These are phyloP conservation scores for Trididemnum miniatum DNA, from an alignment of 23 tunicate genomes.

Conservation along the genomic window DNA sequence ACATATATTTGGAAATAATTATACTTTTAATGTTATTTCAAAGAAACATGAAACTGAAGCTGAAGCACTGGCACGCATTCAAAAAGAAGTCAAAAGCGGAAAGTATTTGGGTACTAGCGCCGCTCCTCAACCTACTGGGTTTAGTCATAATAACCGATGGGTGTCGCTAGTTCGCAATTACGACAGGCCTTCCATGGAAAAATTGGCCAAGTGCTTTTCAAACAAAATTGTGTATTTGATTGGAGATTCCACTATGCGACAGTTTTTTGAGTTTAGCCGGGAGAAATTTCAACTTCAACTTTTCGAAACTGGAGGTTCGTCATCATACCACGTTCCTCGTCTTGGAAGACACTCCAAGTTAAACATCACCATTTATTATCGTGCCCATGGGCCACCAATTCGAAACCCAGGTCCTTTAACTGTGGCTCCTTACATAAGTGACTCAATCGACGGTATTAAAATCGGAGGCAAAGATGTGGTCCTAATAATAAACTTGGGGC, in stretches of 20 bases:
- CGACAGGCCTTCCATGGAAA: too few relatives aligned
- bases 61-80: neutral
- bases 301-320: neutral
- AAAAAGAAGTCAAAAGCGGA: neutral
- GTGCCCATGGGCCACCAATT: constrained; percentile 55
- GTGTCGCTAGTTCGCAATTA: constrained; percentile 2
- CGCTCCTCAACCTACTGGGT: constrained; percentile 24
- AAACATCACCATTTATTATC: constrained; percentile 44
- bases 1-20: neutral
- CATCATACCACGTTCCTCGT: constrained; percentile 23
- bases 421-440: constrained; percentile 45
- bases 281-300: neutral
- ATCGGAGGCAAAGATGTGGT: constrained; percentile 42
- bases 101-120: neutral
- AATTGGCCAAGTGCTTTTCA: constrained; percentile 4
- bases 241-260: constrained; percentile 53
- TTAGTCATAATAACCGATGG: constrained; percentile 28
- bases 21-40: neutral
- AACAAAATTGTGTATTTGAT: constrained; percentile 30
- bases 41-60: too few relatives aligned
- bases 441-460: constrained; percentile 24
- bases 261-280: neutral
- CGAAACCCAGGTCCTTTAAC: constrained; percentile 33
- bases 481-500: constrained; percentile 32
- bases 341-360: neutral